These are phyloP conservation scores for Sarcophaga subvicina DNA, from an alignment of 2,888 invertebrate genomes.

Conservation along the genomic window DNA sequence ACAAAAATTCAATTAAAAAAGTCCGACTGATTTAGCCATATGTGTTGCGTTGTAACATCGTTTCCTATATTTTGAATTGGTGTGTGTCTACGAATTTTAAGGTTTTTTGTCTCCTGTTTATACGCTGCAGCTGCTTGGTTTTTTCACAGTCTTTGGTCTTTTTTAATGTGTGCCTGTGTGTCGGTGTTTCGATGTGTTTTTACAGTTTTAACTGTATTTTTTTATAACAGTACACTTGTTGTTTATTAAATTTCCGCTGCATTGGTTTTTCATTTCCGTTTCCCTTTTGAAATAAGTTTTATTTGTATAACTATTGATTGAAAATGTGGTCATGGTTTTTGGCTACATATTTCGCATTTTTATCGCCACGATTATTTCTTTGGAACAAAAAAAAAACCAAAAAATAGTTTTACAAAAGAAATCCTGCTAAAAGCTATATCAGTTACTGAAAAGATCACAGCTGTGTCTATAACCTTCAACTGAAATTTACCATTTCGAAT, in stretches of 20 bases:
- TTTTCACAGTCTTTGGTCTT: not conserved
- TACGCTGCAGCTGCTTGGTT: too few species aligned
- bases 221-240: conserved; percentile 33
- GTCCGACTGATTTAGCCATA: conserved; percentile 18
- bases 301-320: conserved; percentile 53
- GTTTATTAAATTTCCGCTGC: conserved; percentile 65
- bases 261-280: conserved; percentile 60
- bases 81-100: too few species aligned
- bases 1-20: not conserved
- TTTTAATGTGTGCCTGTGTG: not conserved
- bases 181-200: not conserved
- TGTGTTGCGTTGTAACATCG: conserved; percentile 33
- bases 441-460: too few species aligned
- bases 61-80: conserved; percentile 14
- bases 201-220: not conserved
- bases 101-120: too few species aligned
- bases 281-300: conserved; percentile 53
- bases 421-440: too few species aligned
- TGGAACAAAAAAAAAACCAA: too few species aligned
- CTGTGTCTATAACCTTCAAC: too few species aligned
- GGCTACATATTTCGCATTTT: not conserved
- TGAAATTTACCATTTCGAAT: too few species aligned
- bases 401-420: too few species aligned
- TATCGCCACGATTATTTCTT: too few species aligned
- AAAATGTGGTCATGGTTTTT: conserved; percentile 38